Conservation (phyloP, 2,888 invertebrate species). For the Lithosia quadra region DNA sequence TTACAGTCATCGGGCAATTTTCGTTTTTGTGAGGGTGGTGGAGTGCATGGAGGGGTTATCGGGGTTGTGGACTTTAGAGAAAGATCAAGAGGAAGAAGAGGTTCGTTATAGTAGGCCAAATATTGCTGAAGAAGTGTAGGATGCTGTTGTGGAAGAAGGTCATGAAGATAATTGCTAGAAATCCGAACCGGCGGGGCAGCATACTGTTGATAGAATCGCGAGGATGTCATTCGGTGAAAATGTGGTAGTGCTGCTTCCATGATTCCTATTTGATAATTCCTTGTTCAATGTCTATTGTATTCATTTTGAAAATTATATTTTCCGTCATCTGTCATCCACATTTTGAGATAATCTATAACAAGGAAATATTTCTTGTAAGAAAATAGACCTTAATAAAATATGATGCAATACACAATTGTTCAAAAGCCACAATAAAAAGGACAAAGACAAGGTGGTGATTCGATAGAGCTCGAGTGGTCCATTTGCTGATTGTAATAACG, state of each 20-base stretch:
- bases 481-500: conserved; percentile 76
- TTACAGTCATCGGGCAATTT: conserved; percentile 70
- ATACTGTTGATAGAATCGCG: conserved; percentile 81
- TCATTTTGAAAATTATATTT: conserved; percentile 44
- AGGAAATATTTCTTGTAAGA: conserved; percentile 40
- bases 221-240: conserved; percentile 75
- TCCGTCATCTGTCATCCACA: conserved; percentile 26
- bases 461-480: conserved; percentile 67
- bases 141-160: conserved; percentile 79
- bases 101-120: conserved; percentile 87
- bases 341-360: conserved; percentile 60
- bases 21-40: conserved; percentile 89
- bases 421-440: conserved; percentile 48
- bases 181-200: conserved; percentile 74
- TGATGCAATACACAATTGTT: conserved; percentile 46
- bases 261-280: conserved; percentile 46
- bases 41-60: conserved; percentile 92
- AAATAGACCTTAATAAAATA: conserved; percentile 51
- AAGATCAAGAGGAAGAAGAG: conserved; percentile 90
- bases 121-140: conserved; percentile 85
- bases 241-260: conserved; percentile 82
- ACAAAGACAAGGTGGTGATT: conserved; percentile 52
- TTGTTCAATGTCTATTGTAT: conserved; percentile 32
- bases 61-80: conserved; percentile 91
- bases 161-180: conserved; percentile 78